phyloP scores from a whole-genome alignment of 2,888 invertebrate genomes.

The Nowickia ferox region DNA sequence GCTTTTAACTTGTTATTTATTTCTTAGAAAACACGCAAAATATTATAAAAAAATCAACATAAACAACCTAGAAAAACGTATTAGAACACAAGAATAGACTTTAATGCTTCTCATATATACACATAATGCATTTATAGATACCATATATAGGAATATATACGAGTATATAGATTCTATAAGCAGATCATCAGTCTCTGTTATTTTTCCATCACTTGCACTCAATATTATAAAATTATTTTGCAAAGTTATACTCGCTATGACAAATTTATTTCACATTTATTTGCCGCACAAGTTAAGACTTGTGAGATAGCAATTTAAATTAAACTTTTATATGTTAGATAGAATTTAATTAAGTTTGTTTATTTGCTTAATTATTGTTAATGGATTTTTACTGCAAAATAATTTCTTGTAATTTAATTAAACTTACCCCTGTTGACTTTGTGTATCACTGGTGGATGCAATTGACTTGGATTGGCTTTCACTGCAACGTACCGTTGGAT shows the following conservation, averaged over 20 bases:
- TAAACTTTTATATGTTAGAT: not conserved
- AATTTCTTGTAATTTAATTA: conserved; percentile 48
- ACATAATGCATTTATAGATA: not conserved
- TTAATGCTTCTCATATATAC: not conserved
- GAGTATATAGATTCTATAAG: not conserved
- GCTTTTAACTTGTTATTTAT: conserved; percentile 66
- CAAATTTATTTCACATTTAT: not conserved
- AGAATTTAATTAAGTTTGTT: conserved; percentile 28
- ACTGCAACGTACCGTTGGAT: conserved; percentile 84
- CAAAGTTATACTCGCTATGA: not conserved
- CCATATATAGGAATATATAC: too few species aligned
- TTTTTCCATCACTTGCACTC: not conserved
- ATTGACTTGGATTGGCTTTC: conserved; percentile 83
- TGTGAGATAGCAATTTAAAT: not conserved
- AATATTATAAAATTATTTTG: conserved; percentile 8
- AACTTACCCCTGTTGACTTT: conserved; percentile 84
- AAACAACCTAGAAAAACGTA: not conserved
- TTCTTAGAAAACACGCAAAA: conserved; percentile 47
- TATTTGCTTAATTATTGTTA: conserved; percentile 19
- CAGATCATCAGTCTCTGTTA: not conserved
- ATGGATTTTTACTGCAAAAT: conserved; percentile 8
- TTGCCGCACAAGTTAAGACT: not conserved
- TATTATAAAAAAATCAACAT: not conserved
- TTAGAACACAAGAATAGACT: conserved; percentile 7
- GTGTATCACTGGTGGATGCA: conserved; percentile 82